These are phyloP conservation scores for Sipha maydis DNA, from an alignment of 2,888 invertebrate species.

Conservation along the genomic window DNA sequence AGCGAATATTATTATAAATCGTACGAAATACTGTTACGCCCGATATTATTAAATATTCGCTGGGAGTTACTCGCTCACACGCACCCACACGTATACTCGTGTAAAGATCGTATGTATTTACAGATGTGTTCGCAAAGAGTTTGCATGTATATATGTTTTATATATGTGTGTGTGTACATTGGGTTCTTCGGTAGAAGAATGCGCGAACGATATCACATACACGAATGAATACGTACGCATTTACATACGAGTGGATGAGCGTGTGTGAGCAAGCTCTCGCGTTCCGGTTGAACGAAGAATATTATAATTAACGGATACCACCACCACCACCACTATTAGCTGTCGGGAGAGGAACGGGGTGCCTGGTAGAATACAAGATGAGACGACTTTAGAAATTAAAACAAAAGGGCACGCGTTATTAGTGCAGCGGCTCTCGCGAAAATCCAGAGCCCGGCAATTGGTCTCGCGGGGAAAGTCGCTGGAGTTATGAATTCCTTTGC, in stretches of 20 bases:
- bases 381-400: constrained; percentile 55
- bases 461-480: constrained; percentile 54
- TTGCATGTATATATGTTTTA: no score
- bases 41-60: no score
- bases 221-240: no score
- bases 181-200: no score
- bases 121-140: no score
- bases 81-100: not conserved
- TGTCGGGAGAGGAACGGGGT: not conserved
- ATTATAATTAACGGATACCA: constrained; percentile 56
- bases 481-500: constrained; percentile 55
- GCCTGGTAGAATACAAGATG: constrained; percentile 52
- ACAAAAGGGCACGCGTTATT: constrained; percentile 53
- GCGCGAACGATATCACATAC: no score
- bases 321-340: no score
- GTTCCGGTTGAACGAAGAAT: constrained; percentile 34
- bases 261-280: not conserved
- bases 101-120: not conserved
- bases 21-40: no score
- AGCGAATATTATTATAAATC: no score
- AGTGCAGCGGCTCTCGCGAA: not conserved
- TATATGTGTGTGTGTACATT: no score
- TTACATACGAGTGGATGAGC: not conserved
- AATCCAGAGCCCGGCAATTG: constrained; percentile 33
- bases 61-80: no score